Evolutionary conservation across 2,797 vertebrate species (phyloP), one percentile per base, ranked within the genome.

Genomic region (Pampus argenteus): DNA sequence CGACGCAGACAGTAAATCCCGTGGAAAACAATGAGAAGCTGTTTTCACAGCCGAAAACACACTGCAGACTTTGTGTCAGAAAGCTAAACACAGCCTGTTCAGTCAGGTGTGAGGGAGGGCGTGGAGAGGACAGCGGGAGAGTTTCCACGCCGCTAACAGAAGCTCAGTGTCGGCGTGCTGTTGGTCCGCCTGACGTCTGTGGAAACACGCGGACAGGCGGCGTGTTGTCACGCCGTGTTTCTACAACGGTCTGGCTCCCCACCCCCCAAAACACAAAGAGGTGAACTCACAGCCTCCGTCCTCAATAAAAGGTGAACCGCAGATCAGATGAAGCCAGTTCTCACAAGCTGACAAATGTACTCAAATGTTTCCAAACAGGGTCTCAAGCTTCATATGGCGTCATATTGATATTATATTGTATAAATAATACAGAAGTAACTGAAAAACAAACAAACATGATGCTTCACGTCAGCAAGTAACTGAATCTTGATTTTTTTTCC

Each of bases 171-270:
- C 57, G 5, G 22, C 14, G 20, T 23, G 69, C 31, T 69, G 76
- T 67, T 70, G 6, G 65, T 76, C 61, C 3, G 60, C 14, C 74
- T 71, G 59, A 68, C 26, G 70, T 80, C 61, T 61, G 50, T 81
- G 71, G 82, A 82, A 88, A 85, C 78, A 51, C 58, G n/a, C 67
- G 57, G 22, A 71, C 80, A 74, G 34, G 28, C 73, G 14, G 61
- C 8, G 36, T 62, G 78, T 45, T 66, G 71, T 71, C 55, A 1
- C n/a, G 45, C 20, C 15, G 56, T 47, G 54, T 70, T 78, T 75
- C 76, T 66, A 50, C 59, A 72, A 38, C 66, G 25, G 54, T 74
- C 38, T 69, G 67, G 63, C 66, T 71, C 38, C 0, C 2, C 59
- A 63, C 58, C 44, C 62, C 69, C 62, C 38, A n/a, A 69, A 69